Base-by-base conservation (phyloP, 2,113 vertebrate species). In the Gasterosteus aculeatus region DNA sequence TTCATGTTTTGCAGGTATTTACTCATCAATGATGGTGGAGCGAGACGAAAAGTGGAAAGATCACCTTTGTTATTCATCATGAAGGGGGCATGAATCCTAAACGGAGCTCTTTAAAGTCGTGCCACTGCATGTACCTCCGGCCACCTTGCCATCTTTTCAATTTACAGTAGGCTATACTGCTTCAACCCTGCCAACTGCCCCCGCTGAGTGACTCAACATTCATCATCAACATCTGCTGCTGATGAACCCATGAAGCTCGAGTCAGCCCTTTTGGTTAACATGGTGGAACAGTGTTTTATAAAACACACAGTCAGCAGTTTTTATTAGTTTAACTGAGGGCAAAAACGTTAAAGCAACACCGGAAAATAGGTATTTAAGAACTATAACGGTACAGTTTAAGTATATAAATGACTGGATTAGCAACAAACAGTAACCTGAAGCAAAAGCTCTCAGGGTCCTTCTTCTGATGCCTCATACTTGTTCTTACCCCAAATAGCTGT, bases 151-250 rank as follows among this genome's bases (percentile, higher is more conserved):
- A 51, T 67, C 12, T 42, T 5, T 35, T 53, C 12, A 51, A 60
- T 33, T 3, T 35, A 44, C 9, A 57, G 54, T 19, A 26, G 22
- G 22, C 22, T 26, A 78, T 33, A n/a, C 15, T 39, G 8, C 44
- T 70, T 71, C 44, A 56, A 29, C 16, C 46, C 33, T 49, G 31
- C 47, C 70, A 31, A 16, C 44, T 47, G 57, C 53, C 63, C 10
- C 39, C 38, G 18, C 4, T 47, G 51, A 57, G 60, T 47, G 61
- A 65, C 39, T 60, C 31, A 69, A 46, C 38, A 68, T 72, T 49
- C 68, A 69, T 57, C 81, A 75, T 51, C 35, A 67, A 64, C 84
- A 87, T 88, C 86, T 87, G 89, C 61, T 82, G 44, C 26, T 15
- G 47, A 75, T 54, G 61, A 80, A 69, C 22, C 75, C 22, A 31